Evolutionary conservation across 2,113 vertebrate genomes (phyloP).

Genomic region (Taurulus bubalis): DNA sequence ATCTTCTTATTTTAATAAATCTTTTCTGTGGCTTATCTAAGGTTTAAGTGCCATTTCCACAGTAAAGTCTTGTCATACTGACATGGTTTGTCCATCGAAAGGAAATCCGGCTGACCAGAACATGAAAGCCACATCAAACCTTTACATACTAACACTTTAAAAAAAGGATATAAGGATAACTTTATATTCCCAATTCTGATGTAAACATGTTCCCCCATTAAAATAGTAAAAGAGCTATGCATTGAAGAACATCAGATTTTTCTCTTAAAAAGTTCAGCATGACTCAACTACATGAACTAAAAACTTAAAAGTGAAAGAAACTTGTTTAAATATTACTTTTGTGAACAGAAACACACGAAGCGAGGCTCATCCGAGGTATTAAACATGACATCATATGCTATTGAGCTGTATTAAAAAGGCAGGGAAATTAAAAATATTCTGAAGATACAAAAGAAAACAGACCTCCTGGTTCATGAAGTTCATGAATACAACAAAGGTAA

Average conservation of each 20-base stretch:
- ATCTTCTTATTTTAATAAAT: slow-evolving; percentile 49
- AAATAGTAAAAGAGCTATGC: slow-evolving; percentile 45
- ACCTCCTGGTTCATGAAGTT: slow-evolving; percentile 9
- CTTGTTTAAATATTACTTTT: slow-evolving; percentile 10
- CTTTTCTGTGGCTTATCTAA: slow-evolving; percentile 38
- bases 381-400: slow-evolving; percentile 37
- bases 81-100: slow-evolving; percentile 36
- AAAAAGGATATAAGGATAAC: slow-evolving; percentile 29
- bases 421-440: slow-evolving; percentile 32
- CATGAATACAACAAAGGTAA: slow-evolving; percentile 20
- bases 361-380: slow-evolving; percentile 44
- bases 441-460: slow-evolving; percentile 19
- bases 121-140: slow-evolving; percentile 32
- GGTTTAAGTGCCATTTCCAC: slow-evolving; percentile 36
- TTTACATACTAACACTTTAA: slow-evolving; percentile 37
- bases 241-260: slow-evolving; percentile 23
- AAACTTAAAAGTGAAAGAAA: slow-evolving; percentile 24
- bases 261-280: slow-evolving; percentile 37
- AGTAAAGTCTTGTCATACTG: slow-evolving; percentile 5
- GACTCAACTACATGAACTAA: slow-evolving; percentile 45
- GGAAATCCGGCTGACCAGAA: slow-evolving; percentile 39
- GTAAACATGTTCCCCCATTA: slow-evolving; percentile 66
- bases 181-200: slow-evolving; percentile 46
- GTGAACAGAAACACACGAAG: slow-evolving; percentile 27
- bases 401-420: slow-evolving; percentile 30